A percentile compares a stretch with the other conserved stretches of the same genome.
Evolutionary conservation across 2,113 vertebrate genomes (phyloP).

Genomic region (Cinclus cinclus): DNA sequence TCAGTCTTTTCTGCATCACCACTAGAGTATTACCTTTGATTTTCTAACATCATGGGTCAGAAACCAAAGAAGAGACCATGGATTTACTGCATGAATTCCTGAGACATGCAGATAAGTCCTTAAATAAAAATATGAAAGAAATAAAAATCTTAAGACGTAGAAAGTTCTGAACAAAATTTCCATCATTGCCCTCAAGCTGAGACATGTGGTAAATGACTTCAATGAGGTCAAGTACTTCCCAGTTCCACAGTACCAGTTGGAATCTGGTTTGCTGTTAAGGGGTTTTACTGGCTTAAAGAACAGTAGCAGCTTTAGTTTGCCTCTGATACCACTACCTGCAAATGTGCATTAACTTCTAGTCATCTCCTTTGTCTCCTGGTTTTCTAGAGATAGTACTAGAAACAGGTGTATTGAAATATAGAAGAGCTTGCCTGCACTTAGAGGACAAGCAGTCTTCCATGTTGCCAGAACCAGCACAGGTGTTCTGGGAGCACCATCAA

Average conservation of each 20-base stretch:
- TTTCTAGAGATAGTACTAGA: neutral
- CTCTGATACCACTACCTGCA: neutral
- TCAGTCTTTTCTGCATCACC: neutral
- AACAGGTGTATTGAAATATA: neutral
- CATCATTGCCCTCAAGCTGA: fast-evolving
- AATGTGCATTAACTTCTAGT: neutral
- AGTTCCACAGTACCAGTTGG: neutral
- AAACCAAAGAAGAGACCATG: neutral
- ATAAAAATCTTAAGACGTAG: neutral
- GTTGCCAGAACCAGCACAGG: neutral
- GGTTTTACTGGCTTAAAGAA: neutral
- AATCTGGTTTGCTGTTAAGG: neutral
- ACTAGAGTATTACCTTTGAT: neutral
- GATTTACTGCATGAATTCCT: neutral
- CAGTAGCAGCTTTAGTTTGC: neutral
- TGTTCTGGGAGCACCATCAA: neutral
- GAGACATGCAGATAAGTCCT: neutral
- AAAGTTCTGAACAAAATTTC: neutral
- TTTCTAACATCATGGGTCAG: neutral
- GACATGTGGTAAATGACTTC: neutral
- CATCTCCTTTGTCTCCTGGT: neutral
- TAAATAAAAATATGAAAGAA: neutral
- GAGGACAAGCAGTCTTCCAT: neutral
- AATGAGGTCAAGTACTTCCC: neutral
- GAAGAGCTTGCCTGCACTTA: neutral